phyloP scores from a whole-genome alignment of 2,888 invertebrate genomes.

The Acleris cristana region DNA sequence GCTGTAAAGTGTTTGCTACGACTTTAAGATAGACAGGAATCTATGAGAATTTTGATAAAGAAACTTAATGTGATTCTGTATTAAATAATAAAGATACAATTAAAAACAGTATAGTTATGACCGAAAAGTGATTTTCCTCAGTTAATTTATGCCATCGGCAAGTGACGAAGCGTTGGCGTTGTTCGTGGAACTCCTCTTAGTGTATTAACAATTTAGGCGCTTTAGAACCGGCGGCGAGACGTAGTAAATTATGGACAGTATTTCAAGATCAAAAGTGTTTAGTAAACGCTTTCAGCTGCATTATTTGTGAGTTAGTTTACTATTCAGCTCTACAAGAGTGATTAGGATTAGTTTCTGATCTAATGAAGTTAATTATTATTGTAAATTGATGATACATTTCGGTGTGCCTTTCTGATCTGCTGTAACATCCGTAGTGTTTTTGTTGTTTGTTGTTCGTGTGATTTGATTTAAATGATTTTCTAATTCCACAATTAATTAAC shows the following conservation, averaged over 20 bases:
- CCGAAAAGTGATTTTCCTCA: constrained; percentile 21
- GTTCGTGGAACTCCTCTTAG: constrained; percentile 32
- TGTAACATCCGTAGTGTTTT: too few relatives aligned
- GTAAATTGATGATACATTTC: neutral
- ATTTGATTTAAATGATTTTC: too few relatives aligned
- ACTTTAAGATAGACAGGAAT: too few relatives aligned
- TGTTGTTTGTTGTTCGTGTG: too few relatives aligned
- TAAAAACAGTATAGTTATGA: constrained; percentile 13
- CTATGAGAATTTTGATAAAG: too few relatives aligned
- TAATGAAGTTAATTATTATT: neutral
- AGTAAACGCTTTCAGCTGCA: neutral
- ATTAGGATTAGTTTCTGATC: neutral
- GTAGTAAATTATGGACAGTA: constrained; percentile 13
- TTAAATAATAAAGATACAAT: too few relatives aligned
- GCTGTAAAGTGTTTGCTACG: too few relatives aligned
- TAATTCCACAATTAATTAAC: too few relatives aligned
- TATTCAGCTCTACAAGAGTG: neutral
- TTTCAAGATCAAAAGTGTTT: constrained; percentile 7
- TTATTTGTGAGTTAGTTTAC: neutral
- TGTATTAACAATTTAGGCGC: constrained; percentile 33
- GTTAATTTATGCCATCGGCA: constrained; percentile 28
- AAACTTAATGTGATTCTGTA: too few relatives aligned
- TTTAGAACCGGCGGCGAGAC: constrained; percentile 21
- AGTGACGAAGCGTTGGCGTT: constrained; percentile 29
- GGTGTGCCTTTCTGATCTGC: too few relatives aligned